These are phyloP conservation scores for Brienomyrus brachyistius DNA, from an alignment of 2,113 vertebrate species.

Conservation along the genomic window DNA sequence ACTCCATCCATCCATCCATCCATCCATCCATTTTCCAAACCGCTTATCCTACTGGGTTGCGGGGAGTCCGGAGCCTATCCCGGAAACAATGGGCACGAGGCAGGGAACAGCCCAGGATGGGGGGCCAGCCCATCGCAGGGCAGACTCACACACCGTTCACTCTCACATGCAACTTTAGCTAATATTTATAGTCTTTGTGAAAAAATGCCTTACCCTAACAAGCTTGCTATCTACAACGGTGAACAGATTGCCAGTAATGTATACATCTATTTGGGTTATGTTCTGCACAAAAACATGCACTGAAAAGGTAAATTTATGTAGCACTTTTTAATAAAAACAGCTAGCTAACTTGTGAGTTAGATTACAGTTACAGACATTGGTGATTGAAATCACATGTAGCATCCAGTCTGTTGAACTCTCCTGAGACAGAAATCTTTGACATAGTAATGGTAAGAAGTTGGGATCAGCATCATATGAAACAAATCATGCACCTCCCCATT, in stretches of 20 bases:
- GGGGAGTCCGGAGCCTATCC: too few relatives aligned
- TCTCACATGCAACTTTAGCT: neutral
- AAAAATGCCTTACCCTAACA: neutral
- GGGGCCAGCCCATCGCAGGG: too few relatives aligned
- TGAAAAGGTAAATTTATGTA: neutral
- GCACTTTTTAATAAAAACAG: neutral
- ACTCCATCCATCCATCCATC: too few relatives aligned
- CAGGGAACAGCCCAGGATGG: too few relatives aligned
- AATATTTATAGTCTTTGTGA: neutral
- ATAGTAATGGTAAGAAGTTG: neutral
- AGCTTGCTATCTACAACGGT: neutral
- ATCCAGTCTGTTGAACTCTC: neutral
- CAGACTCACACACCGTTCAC: too few relatives aligned
- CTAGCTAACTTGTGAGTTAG: neutral
- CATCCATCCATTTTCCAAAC: too few relatives aligned
- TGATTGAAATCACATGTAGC: neutral
- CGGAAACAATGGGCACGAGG: too few relatives aligned
- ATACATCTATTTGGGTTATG: neutral
- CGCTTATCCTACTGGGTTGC: too few relatives aligned
- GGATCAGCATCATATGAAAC: neutral
- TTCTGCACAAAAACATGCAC: neutral
- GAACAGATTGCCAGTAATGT: neutral
- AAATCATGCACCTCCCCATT: neutral
- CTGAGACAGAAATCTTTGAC: neutral
- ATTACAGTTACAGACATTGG: neutral